These are phyloP conservation scores for Drosophila bocqueti DNA, from an alignment of 1,140 invertebrate genomes.

Conservation along the genomic window DNA sequence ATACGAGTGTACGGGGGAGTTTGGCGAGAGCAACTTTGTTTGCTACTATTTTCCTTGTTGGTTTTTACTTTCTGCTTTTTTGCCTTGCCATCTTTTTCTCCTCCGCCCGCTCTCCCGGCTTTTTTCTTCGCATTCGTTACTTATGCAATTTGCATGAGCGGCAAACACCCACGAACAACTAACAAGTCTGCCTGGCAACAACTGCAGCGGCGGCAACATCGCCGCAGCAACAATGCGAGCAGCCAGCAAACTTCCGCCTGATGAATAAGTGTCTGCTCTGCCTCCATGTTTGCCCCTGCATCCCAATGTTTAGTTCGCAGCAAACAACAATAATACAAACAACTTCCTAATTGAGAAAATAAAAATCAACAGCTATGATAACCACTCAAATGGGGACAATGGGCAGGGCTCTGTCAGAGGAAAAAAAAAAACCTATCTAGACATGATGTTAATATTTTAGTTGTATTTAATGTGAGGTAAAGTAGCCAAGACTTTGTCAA, in stretches of 20 bases:
- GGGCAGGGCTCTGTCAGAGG: conserved; percentile 2
- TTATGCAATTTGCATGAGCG: conserved; percentile 81
- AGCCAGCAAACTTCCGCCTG: conserved; percentile 77
- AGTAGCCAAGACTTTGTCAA: neutral
- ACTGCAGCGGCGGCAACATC: conserved; percentile 20
- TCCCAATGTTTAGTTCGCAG: conserved; percentile 60
- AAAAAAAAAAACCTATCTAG: neutral
- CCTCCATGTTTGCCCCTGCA: conserved; percentile 35
- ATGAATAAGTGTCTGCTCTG: conserved; percentile 75
- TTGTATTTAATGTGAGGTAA: neutral
- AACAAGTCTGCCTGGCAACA: conserved; percentile 68
- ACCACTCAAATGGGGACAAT: conserved; percentile 28
- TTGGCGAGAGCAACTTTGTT: conserved; percentile 59
- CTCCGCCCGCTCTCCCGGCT: neutral
- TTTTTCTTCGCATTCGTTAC: conserved; percentile 53
- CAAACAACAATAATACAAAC: conserved; percentile 65
- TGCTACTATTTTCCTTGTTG: conserved; percentile 52
- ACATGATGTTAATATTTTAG: neutral
- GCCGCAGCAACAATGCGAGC: conserved; percentile 57
- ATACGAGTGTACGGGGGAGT: conserved; percentile 50
- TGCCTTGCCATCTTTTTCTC: conserved; percentile 12
- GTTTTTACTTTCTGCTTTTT: conserved; percentile 42
- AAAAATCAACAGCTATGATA: conserved; percentile 69
- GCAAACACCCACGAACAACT: conserved; percentile 81
- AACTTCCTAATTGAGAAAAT: conserved; percentile 80